phyloP scores from a whole-genome alignment of 2,888 invertebrate species.

The Eretmocerus hayati region DNA sequence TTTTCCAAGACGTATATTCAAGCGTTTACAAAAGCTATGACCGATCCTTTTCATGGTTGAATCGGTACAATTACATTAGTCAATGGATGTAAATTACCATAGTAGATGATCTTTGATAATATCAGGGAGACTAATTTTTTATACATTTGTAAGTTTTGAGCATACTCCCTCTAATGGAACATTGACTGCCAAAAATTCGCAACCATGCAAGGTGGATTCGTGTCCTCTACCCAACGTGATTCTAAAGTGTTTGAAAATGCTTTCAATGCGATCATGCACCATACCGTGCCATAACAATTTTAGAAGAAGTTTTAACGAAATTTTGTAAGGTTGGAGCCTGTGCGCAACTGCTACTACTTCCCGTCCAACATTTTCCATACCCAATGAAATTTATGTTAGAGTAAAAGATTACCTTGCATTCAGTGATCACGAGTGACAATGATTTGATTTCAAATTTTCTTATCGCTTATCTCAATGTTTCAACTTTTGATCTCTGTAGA shows the following conservation, averaged over 20 bases:
- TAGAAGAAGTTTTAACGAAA: slow-evolving; percentile 20
- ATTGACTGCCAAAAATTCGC: slow-evolving; percentile 22
- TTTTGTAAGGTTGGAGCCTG: slow-evolving; percentile 17
- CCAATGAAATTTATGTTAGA: too few relatives aligned
- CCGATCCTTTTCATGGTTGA: background rate
- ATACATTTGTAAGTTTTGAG: slow-evolving; percentile 10
- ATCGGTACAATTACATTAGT: slow-evolving; percentile 13
- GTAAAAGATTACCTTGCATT: slow-evolving; percentile 6
- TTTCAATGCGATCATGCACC: slow-evolving; percentile 20
- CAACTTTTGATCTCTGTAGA: slow-evolving; percentile 2
- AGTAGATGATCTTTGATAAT: too few relatives aligned
- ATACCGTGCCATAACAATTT: slow-evolving; percentile 26
- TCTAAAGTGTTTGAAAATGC: slow-evolving; percentile 18
- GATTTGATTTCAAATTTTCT: slow-evolving; percentile 5
- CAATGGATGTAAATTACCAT: slow-evolving; percentile 15
- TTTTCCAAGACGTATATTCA: slow-evolving; percentile 3
- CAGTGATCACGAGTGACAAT: slow-evolving; percentile 1
- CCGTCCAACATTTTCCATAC: slow-evolving; percentile 13
- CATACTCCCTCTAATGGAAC: slow-evolving; percentile 19
- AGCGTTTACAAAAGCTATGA: slow-evolving; percentile 2
- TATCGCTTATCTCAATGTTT: slow-evolving; percentile 6
- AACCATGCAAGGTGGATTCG: too few relatives aligned
- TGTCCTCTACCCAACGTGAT: slow-evolving; percentile 15
- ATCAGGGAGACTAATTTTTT: too few relatives aligned
- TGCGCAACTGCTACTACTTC: slow-evolving; percentile 20